Percentiles rank a stretch among this genome's conserved stretches.
These are phyloP conservation scores for Theonella swinhoei DNA, from an alignment of 37 sponge, comb jelly and placozoan genomes.

Conservation along the genomic window DNA sequence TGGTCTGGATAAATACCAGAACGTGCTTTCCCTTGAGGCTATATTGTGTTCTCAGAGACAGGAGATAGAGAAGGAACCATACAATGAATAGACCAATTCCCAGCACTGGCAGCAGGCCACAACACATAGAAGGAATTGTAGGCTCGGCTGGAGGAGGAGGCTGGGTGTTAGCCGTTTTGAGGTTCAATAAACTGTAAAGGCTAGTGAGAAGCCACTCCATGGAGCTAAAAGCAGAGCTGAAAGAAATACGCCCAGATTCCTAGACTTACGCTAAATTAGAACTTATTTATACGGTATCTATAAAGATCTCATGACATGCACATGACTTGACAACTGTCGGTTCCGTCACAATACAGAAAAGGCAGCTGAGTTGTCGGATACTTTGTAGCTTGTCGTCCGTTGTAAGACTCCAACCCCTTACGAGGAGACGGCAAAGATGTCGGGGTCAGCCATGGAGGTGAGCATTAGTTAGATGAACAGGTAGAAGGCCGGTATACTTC, in stretches of 20 bases:
- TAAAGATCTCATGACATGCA: neutral
- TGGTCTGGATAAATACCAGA: slow-evolving; percentile 21
- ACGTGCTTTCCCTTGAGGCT: slow-evolving; percentile 66
- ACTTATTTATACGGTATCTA: neutral
- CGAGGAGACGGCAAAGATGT: neutral
- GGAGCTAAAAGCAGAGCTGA: no score
- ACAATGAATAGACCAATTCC: no score
- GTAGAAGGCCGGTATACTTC: no score
- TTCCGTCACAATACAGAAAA: neutral
- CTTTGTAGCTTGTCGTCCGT: neutral
- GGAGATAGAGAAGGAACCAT: slow-evolving; percentile 2
- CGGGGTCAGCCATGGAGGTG: neutral
- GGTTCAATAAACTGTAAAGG: no score
- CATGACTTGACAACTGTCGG: neutral
- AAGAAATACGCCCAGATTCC: no score
- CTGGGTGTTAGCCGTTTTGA: no score
- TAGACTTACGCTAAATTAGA: neutral
- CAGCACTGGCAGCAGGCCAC: no score
- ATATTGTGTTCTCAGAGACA: slow-evolving; percentile 34
- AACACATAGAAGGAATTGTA: no score
- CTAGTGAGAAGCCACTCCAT: no score
- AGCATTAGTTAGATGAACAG: no score
- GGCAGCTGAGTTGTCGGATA: neutral
- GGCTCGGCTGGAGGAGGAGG: no score
- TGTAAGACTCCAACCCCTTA: neutral